Conservation (phyloP, 2,888 invertebrate species). For the Disparrhopalites patrizii region DNA sequence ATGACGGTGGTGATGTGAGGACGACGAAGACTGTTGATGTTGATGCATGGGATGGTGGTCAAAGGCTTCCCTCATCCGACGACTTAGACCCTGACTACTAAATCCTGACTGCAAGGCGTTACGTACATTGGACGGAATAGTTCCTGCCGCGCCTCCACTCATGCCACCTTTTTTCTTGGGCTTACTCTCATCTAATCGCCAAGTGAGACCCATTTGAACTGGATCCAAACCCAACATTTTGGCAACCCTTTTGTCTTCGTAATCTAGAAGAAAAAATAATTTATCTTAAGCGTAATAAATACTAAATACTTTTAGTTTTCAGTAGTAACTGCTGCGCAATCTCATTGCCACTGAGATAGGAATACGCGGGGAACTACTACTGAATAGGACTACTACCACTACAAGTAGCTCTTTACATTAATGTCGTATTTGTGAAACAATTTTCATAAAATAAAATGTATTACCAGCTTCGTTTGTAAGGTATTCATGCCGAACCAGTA, state of each 20-base stretch:
- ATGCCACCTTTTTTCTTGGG: neutral
- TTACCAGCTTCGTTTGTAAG: conserved; percentile 38
- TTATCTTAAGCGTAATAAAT: no score
- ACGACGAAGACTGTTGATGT: neutral
- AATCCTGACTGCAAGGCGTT: conserved; percentile 21
- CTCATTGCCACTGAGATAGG: neutral
- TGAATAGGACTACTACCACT: no score
- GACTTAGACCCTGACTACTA: conserved; percentile 31
- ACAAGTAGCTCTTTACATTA: no score
- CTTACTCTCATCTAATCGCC: conserved; percentile 28
- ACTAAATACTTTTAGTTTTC: neutral
- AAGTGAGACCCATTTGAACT: conserved; percentile 30
- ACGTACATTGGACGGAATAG: conserved; percentile 23
- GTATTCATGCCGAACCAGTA: conserved; percentile 44
- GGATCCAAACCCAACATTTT: conserved; percentile 44
- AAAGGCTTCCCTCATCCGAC: conserved; percentile 32
- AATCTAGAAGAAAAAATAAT: no score
- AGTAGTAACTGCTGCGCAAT: neutral
- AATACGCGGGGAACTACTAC: no score
- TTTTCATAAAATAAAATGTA: neutral
- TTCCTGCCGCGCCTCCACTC: neutral
- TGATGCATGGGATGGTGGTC: neutral
- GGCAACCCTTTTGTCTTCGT: conserved; percentile 45
- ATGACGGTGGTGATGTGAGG: neutral
- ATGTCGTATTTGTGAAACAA: neutral